phyloP scores from a whole-genome alignment of 2,888 invertebrate species.

The Hirtodrosophila trivittata region DNA sequence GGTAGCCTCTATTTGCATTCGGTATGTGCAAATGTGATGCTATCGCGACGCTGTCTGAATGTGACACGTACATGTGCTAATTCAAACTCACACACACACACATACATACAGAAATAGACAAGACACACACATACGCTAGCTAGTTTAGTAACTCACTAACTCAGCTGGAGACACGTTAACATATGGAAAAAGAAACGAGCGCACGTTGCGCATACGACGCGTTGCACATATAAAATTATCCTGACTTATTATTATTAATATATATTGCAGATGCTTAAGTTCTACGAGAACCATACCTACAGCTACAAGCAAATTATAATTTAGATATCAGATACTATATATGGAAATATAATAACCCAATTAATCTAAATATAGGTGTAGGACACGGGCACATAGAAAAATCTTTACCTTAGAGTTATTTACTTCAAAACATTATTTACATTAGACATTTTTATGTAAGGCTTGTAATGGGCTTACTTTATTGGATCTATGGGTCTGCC shows the following conservation, averaged over 20 bases:
- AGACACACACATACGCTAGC: slow-evolving; percentile 17
- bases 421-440: no score
- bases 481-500: no score
- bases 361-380: no score
- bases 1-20: slow-evolving; percentile 41
- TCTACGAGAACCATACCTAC: no score
- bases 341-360: no score
- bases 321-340: no score
- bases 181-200: slow-evolving; percentile 32
- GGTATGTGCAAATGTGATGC: slow-evolving; percentile 58
- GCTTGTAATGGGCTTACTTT: no score
- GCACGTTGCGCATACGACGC: slow-evolving; percentile 68
- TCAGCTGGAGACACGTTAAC: slow-evolving; percentile 51
- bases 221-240: slow-evolving; percentile 56
- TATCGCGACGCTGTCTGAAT: slow-evolving; percentile 51
- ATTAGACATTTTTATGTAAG: no score
- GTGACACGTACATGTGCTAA: slow-evolving; percentile 73
- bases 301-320: no score
- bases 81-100: slow-evolving; percentile 49
- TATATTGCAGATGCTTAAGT: slow-evolving; percentile 31
- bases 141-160: slow-evolving; percentile 32
- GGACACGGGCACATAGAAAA: no score
- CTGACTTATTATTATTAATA: slow-evolving; percentile 55
- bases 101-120: slow-evolving; percentile 7
- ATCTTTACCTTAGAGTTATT: no score